Conservation (phyloP, 2,888 invertebrate genomes). For the Coenonympha arcania region DNA sequence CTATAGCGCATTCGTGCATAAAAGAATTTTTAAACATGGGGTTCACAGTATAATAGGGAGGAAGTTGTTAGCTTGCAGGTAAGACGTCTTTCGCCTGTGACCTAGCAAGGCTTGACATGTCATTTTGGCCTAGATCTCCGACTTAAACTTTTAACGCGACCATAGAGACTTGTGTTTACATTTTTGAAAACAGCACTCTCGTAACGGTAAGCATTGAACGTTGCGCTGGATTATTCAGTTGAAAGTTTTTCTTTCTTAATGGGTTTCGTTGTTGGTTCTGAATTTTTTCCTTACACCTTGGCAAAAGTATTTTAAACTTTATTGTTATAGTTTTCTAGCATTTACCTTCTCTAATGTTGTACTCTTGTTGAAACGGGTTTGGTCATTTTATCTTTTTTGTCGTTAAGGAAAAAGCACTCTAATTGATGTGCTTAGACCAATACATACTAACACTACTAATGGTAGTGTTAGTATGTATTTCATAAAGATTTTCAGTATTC, state of each 20-base stretch:
- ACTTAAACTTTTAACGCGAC: constrained; percentile 11
- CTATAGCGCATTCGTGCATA: constrained; percentile 4
- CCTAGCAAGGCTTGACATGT: constrained; percentile 15
- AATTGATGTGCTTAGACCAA: too few species aligned
- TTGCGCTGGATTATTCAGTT: constrained; percentile 4
- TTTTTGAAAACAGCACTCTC: constrained; percentile 12
- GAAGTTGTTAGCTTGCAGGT: constrained; percentile 7
- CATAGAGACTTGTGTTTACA: constrained; percentile 10
- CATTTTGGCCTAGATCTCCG: constrained; percentile 9
- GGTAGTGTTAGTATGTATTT: too few species aligned
- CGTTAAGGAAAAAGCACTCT: too few species aligned
- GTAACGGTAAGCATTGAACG: constrained; percentile 8
- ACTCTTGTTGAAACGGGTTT: too few species aligned
- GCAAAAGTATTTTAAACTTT: not conserved
- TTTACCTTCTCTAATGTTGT: not conserved
- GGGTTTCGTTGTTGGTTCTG: not conserved
- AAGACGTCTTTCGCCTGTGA: constrained; percentile 9
- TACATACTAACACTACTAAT: too few species aligned
- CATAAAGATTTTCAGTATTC: too few species aligned
- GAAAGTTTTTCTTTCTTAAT: constrained; percentile 2
- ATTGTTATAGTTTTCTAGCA: not conserved
- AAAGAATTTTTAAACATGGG: constrained; percentile 10
- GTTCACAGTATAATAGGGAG: not conserved
- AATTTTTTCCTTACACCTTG: not conserved
- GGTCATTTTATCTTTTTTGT: too few species aligned